A percentile compares a stretch with the other conserved stretches of the same genome.
Conservation (phyloP, 2,888 invertebrate genomes). For the Aproaerema taeniolella region DNA sequence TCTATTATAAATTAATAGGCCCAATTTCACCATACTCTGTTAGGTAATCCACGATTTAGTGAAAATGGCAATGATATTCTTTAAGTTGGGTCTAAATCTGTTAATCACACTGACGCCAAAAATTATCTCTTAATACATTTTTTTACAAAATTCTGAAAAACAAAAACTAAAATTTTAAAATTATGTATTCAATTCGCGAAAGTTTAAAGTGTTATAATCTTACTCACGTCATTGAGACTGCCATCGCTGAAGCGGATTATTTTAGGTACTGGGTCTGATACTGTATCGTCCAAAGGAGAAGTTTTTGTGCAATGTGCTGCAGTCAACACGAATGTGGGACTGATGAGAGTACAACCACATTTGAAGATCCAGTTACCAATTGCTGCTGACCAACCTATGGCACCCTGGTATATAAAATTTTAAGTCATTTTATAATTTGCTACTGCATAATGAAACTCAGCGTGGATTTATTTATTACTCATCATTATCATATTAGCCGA, state of each 20-base stretch:
- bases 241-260: conserved; percentile 34
- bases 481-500: no score
- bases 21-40: no score
- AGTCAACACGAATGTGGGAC: conserved; percentile 77
- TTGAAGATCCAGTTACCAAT: conserved; percentile 32
- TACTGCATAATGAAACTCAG: no score
- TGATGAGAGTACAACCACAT: conserved; percentile 81
- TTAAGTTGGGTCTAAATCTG: background rate
- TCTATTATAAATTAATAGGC: no score
- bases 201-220: background rate
- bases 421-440: no score
- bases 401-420: conserved; percentile 33
- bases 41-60: background rate
- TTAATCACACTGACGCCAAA: background rate
- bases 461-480: no score
- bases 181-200: background rate
- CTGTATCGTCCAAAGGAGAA: conserved; percentile 21
- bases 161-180: no score
- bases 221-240: background rate
- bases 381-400: conserved; percentile 38
- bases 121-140: background rate
- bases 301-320: conserved; percentile 78
- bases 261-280: conserved; percentile 27
- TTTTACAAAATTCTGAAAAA: no score
- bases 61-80: background rate